Evolutionary conservation across 2,113 vertebrate species (phyloP).

Genomic region (Mormyrus iriodes): DNA sequence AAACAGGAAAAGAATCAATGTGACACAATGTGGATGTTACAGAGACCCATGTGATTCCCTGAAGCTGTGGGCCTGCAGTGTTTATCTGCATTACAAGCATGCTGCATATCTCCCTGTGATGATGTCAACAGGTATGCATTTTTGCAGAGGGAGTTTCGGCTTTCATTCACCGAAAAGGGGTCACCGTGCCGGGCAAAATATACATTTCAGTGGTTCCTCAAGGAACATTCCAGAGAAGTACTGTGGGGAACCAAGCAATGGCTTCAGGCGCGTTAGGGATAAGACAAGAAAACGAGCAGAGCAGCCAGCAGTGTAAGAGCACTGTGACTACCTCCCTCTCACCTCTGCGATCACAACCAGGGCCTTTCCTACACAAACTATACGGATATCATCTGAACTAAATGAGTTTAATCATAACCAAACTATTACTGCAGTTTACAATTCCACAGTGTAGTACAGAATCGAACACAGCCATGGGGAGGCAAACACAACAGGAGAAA

Average conservation of each 20-base stretch:
- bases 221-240: neutral
- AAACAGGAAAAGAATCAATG: constrained; percentile 33
- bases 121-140: neutral
- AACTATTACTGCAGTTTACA: neutral
- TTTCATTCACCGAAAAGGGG: neutral
- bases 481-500: neutral
- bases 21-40: neutral
- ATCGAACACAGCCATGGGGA: neutral
- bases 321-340: neutral
- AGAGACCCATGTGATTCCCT: neutral
- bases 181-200: neutral
- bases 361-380: neutral
- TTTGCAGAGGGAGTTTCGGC: neutral
- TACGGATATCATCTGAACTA: neutral
- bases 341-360: neutral
- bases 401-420: neutral
- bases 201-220: neutral
- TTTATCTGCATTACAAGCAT: neutral
- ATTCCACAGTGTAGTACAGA: too few relatives aligned
- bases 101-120: neutral
- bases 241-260: neutral
- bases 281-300: neutral
- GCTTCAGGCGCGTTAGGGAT: neutral
- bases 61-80: neutral
- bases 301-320: neutral